Base-by-base conservation (phyloP, 2,797 vertebrate species). In the Ataeniobius toweri region DNA sequence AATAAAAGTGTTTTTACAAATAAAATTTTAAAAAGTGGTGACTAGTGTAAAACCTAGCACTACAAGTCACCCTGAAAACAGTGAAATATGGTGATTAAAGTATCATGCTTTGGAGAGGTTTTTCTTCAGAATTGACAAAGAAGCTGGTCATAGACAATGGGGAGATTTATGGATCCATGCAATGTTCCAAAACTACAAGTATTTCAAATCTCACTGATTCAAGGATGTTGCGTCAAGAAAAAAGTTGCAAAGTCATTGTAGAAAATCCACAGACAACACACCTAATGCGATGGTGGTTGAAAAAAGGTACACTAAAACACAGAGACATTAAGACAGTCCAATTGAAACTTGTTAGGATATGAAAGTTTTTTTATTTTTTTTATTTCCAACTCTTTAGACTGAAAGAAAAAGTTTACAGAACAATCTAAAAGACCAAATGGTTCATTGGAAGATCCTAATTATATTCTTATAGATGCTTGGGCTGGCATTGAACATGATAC, bases 401-500 rank as follows among this genome's bases (percentile, higher is more conserved):
- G 4, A 74, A 28, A 63, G 41, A 2, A 26, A 36, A 10, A 36
- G 6, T 71, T 31, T 6, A 59, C 14, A 8, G 10, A 53, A 56
- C 22, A 50, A 13, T 22, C 4, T 24, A 7, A 14, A 20, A 58
- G 73, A 74, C 7, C 58, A 74, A 73, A 28, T 22, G 51, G 74
- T 68, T 53, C 55, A 56, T 53, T 7, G 1, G 41, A 26, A 73
- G 6, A 56, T 41, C n/a, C 44, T 71, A 63, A 79, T 74, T 44
- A 1, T 3, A 72, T 74, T 73, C 46, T 70, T 36, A 12, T 48
- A 46, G 61, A 61, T 53, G 39, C 31, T 56, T 65, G 55, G 59
- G 81, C 73, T 76, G 55, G 39, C n/a, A 48, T 73, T 51, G 39
- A 84, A 73, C 74, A 76, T 20, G 13, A 58, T 26, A 36, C 36